A percentile compares a stretch with the other conserved stretches of the same genome.
Evolutionary conservation across 2,113 vertebrate genomes (phyloP).

Genomic region (Mesitornis unicolor): DNA sequence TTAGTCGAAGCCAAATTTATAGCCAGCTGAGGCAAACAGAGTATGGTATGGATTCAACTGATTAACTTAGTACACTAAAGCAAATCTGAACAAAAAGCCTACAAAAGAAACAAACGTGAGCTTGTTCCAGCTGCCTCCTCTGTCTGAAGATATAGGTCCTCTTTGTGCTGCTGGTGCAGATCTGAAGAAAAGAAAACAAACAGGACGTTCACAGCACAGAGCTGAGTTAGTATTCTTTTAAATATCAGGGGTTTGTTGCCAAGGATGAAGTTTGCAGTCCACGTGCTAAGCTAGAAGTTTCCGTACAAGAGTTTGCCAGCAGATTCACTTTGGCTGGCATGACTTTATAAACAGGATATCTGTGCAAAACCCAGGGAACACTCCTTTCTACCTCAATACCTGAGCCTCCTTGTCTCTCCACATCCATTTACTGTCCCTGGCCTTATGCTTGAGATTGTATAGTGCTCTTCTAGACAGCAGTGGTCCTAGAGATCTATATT

Average conservation of each 20-base stretch:
- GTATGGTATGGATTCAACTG: neutral
- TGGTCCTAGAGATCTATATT: neutral
- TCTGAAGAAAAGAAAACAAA: constrained; percentile 61
- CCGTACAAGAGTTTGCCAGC: neutral
- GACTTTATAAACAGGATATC: neutral
- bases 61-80: constrained; percentile 8
- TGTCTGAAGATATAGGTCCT: constrained; percentile 44
- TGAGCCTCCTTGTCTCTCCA: neutral
- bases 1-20: neutral
- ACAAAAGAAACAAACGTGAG: constrained; percentile 27
- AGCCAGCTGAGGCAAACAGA: neutral
- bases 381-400: neutral
- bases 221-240: constrained; percentile 37
- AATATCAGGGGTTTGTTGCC: neutral
- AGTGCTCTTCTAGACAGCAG: neutral
- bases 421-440: neutral
- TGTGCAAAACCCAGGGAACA: neutral
- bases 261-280: neutral
- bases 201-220: constrained; percentile 53
- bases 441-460: neutral
- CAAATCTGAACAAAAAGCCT: constrained; percentile 37
- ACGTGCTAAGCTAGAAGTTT: neutral
- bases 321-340: neutral
- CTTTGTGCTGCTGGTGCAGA: constrained; percentile 57
- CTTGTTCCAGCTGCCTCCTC: constrained; percentile 47